A percentile compares a stretch with the other conserved stretches of the same genome.
Evolutionary conservation across 2,113 vertebrate species (phyloP).

Genomic region (Strigops habroptila): DNA sequence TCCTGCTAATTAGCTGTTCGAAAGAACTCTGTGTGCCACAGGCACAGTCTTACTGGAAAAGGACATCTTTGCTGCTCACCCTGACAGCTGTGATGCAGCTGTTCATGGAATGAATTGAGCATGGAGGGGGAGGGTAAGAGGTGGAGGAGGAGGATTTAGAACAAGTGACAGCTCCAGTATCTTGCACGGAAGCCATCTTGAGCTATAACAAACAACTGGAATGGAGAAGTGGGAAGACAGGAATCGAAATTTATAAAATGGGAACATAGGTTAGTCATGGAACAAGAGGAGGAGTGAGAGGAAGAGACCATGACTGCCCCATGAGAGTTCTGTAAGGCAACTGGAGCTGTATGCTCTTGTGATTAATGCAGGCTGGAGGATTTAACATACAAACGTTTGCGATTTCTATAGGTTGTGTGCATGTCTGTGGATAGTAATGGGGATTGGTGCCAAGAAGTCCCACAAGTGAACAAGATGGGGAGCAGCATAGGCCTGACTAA

Average conservation of each 20-base stretch:
- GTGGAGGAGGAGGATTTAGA: slow-evolving; percentile 40
- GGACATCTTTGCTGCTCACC: slow-evolving; percentile 73
- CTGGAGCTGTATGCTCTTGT: not conserved
- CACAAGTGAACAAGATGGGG: slow-evolving; percentile 14
- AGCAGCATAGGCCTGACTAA: slow-evolving; percentile 75
- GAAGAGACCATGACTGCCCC: not conserved
- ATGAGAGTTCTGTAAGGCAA: not conserved
- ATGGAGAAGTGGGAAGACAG: slow-evolving; percentile 20
- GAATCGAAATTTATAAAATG: slow-evolving; percentile 22
- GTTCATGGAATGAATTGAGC: slow-evolving; percentile 1
- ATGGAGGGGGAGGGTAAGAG: not conserved
- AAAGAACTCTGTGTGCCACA: slow-evolving; percentile 80
- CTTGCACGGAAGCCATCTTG: slow-evolving; percentile 44
- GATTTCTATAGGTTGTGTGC: not conserved
- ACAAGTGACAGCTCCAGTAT: slow-evolving; percentile 59
- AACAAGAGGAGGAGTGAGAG: slow-evolving; percentile 11
- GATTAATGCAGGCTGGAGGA: not conserved
- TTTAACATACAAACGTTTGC: not conserved
- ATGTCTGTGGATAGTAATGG: not conserved
- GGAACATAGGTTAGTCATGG: not conserved
- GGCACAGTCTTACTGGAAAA: slow-evolving; percentile 73
- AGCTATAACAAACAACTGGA: slow-evolving; percentile 47
- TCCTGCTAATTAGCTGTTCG: slow-evolving; percentile 87
- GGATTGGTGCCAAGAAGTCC: not conserved
- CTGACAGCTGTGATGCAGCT: slow-evolving; percentile 72